A percentile compares a stretch with the other conserved stretches of the same genome.
Evolutionary conservation across 2,888 invertebrate genomes (phyloP).

Genomic region (Netelia inedita): DNA sequence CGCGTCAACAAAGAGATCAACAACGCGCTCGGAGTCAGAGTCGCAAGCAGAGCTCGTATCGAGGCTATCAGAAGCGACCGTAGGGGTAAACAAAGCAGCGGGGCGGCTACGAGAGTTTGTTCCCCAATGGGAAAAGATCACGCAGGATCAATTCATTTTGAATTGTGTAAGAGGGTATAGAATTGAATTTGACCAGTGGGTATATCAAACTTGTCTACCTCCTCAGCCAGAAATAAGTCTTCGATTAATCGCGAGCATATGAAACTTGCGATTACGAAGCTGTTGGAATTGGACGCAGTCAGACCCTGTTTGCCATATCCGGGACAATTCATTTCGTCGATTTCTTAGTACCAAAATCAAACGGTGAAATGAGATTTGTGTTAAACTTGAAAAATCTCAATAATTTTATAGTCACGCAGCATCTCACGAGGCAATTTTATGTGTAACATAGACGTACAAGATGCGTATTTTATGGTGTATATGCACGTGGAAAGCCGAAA

Average conservation of each 20-base stretch:
- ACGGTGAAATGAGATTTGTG: slow-evolving; percentile 62
- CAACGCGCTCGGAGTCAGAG: slow-evolving; percentile 41
- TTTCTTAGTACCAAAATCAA: slow-evolving; percentile 61
- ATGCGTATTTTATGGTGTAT: slow-evolving; percentile 61
- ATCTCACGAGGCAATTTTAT: slow-evolving; percentile 66
- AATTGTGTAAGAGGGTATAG: slow-evolving; percentile 67
- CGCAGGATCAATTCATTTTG: slow-evolving; percentile 53
- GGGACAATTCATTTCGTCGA: slow-evolving; percentile 57
- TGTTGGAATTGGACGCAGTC: slow-evolving; percentile 43
- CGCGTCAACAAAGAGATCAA: slow-evolving; percentile 55
- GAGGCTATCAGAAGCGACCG: slow-evolving; percentile 14
- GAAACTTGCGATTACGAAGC: slow-evolving; percentile 11
- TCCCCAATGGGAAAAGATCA: slow-evolving; percentile 37
- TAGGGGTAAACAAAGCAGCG: slow-evolving; percentile 68
- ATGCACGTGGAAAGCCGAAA: slow-evolving; percentile 50
- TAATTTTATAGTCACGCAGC: slow-evolving; percentile 56
- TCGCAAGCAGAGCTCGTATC: slow-evolving; percentile 41
- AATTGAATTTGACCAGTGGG: slow-evolving; percentile 58
- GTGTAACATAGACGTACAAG: slow-evolving; percentile 59
- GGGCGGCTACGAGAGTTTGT: slow-evolving; percentile 35
- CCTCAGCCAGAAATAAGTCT: slow-evolving; percentile 19
- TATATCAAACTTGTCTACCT: slow-evolving; percentile 41
- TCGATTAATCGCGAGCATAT: slow-evolving; percentile 13
- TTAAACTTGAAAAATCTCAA: slow-evolving; percentile 68
- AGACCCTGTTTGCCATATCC: slow-evolving; percentile 19